These are phyloP conservation scores for Bufo bufo DNA, from an alignment of 2,113 vertebrate genomes.

Conservation along the genomic window DNA sequence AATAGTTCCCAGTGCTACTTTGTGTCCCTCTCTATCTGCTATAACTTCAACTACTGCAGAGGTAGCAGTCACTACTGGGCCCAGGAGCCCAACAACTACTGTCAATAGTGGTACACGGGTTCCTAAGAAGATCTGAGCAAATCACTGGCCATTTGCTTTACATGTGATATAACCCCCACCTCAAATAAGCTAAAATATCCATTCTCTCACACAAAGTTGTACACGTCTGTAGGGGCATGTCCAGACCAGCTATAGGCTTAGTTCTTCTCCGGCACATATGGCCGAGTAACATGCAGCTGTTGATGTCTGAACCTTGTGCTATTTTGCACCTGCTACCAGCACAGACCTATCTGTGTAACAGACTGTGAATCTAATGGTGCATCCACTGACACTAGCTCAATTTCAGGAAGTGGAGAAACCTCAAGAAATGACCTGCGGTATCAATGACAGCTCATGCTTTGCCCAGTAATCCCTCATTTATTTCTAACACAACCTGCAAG, in stretches of 20 bases:
- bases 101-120: background rate
- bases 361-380: background rate
- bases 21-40: too few species aligned
- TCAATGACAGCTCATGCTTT: slow-evolving; percentile 21
- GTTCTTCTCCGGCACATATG: background rate
- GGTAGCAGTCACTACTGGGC: too few species aligned
- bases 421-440: background rate
- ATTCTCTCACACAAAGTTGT: background rate
- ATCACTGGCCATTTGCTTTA: background rate
- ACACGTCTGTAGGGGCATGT: background rate
- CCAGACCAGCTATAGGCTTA: background rate
- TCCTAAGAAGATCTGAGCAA: background rate
- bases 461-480: slow-evolving; percentile 10
- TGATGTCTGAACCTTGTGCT: background rate
- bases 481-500: background rate
- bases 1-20: too few species aligned
- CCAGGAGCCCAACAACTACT: too few species aligned
- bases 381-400: slow-evolving; percentile 26
- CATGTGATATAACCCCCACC: too few species aligned
- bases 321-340: slow-evolving; percentile 8
- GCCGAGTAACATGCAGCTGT: background rate
- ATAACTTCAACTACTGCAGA: too few species aligned
- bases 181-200: too few species aligned
- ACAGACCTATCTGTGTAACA: background rate
- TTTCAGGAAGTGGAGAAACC: slow-evolving; percentile 15